Conservation (phyloP, 2,888 invertebrate species). For the Lycia hirtaria region DNA sequence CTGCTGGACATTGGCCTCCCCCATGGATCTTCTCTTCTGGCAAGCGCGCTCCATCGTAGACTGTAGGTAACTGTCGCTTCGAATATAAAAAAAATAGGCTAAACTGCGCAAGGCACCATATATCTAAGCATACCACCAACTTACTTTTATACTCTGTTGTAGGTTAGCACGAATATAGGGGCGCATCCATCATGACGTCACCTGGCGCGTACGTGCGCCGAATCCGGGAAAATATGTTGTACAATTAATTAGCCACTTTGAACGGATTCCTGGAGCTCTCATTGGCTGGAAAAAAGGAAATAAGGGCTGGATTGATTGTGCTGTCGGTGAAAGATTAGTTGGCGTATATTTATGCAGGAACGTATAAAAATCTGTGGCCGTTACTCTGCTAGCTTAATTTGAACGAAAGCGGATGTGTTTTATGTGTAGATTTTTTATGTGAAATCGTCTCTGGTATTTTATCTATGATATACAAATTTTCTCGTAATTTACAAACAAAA, state of each 20-base stretch:
- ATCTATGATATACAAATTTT: too few relatives aligned
- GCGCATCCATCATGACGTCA: constrained; percentile 70
- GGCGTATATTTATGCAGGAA: constrained; percentile 36
- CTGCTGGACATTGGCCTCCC: too few relatives aligned
- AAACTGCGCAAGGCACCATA: too few relatives aligned
- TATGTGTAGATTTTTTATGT: background rate
- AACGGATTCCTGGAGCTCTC: constrained; percentile 69
- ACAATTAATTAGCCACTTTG: constrained; percentile 76
- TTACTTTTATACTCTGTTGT: constrained; percentile 15
- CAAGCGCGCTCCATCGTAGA: too few relatives aligned
- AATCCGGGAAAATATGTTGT: constrained; percentile 66
- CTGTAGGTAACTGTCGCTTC: too few relatives aligned
- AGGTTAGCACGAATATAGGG: constrained; percentile 48
- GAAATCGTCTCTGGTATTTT: too few relatives aligned
- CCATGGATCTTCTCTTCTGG: too few relatives aligned
- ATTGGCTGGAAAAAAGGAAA: constrained; percentile 70
- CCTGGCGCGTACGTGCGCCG: constrained; percentile 69
- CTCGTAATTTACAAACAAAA: too few relatives aligned
- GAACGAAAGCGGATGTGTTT: background rate
- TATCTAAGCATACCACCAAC: too few relatives aligned
- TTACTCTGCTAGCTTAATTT: background rate
- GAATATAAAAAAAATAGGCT: too few relatives aligned
- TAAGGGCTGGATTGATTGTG: constrained; percentile 65
- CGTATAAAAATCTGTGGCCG: constrained; percentile 16
- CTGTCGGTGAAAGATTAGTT: constrained; percentile 62